phyloP scores from a whole-genome alignment of 2,888 invertebrate genomes.

The Eristalinus aeneus region DNA sequence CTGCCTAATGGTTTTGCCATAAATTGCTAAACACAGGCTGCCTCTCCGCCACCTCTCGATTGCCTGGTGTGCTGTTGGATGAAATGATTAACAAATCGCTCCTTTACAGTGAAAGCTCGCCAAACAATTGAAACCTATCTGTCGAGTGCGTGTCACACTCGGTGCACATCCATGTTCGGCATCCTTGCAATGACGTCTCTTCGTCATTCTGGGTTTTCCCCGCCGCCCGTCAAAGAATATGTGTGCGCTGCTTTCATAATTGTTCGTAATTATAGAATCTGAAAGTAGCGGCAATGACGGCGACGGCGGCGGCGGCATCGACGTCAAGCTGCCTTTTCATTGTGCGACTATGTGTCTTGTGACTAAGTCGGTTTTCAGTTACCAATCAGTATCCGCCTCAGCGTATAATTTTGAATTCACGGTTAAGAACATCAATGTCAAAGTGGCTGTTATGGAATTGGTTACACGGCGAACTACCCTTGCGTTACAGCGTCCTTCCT shows the following conservation, averaged over 20 bases:
- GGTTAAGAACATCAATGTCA: slow-evolving; percentile 50
- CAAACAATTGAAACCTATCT: background rate
- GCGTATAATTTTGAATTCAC: slow-evolving; percentile 17
- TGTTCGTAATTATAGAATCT: slow-evolving; percentile 4
- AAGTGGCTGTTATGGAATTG: slow-evolving; percentile 25
- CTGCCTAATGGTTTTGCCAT: slow-evolving; percentile 30
- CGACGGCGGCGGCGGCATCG: background rate
- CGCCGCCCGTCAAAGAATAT: background rate
- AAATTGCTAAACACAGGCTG: slow-evolving; percentile 14
- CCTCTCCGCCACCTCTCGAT: background rate
- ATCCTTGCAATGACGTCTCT: background rate
- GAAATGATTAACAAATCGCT: background rate
- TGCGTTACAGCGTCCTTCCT: slow-evolving; percentile 14
- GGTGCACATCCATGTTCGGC: background rate
- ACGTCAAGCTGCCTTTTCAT: slow-evolving; percentile 25
- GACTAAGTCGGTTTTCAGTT: slow-evolving; percentile 25
- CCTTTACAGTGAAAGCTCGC: background rate
- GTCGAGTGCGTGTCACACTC: background rate
- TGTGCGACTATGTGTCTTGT: slow-evolving; percentile 23
- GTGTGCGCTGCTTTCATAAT: background rate
- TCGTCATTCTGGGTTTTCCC: slow-evolving; percentile 27
- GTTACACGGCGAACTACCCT: slow-evolving; percentile 11
- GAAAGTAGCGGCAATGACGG: too few species aligned
- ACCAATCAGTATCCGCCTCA: slow-evolving; percentile 5
- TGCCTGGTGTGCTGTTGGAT: background rate